Evolutionary conservation across 2,888 invertebrate species (phyloP), one percentile per base, ranked within the genome.

Genomic region (Drosophila infuscata): DNA sequence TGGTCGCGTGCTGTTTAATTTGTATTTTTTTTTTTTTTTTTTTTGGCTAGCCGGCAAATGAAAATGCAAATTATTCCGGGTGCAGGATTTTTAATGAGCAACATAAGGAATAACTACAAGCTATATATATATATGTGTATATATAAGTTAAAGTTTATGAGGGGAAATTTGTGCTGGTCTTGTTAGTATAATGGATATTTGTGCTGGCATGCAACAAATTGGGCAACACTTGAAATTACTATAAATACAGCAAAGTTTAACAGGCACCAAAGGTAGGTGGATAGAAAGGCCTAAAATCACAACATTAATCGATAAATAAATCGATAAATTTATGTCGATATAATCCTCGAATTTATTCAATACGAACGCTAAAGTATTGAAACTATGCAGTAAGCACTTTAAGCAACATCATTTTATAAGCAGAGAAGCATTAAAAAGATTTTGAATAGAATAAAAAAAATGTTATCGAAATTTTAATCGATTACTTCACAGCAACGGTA

Each of bases 51-150:
- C 46, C 46, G 53, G 51, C 66, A 73, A 70, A 69, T 76, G 53
- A 71, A 81, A 70, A 81, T 71, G 81, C 56, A 81, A 68, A 83
- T 76, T 81, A 54, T 78, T 75, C 60, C 65, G 56, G 60, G 25
- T 63, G 51, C 59, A 56, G 51, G 51, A 49, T 53, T 75, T 17
- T 68, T 57, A 73, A 74, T 66, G 62, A 66, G 70, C 51, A n/a
- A 20, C 15, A 59, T 32, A 48, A 36, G 52, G 35, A 9, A 20
- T 30, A 52, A 48, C n/a, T 32, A 51, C 2, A 30, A 56, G 25
- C 15, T 43, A n/a, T 12, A 43, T 20, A 20, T 43, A 9, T 46
- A 3, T 46, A 7, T 41, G 11, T 25, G 7, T 20, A 20, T n/a
- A n/a, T 29, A 38, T n/a, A 33, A 32, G 9, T 25, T 3, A n/a